Percentiles rank a stretch among this genome's conserved stretches.
These are phyloP conservation scores for Protomyctophum bolini DNA, from an alignment of 2,113 vertebrate species.

Conservation along the genomic window DNA sequence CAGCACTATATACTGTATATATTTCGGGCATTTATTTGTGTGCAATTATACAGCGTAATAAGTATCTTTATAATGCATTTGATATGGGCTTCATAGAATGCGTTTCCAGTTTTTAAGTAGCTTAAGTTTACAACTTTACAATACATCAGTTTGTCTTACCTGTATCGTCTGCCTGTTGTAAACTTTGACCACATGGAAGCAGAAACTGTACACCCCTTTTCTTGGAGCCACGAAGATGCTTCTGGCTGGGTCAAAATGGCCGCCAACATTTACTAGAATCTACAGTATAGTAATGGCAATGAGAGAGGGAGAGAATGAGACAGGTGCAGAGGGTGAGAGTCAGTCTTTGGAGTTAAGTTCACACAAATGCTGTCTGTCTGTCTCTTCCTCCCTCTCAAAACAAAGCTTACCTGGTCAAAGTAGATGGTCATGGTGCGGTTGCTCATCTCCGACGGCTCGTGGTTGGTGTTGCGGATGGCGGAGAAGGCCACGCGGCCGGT, in stretches of 20 bases:
- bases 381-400: too few relatives aligned
- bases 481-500: slow-evolving; percentile 79
- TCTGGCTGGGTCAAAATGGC: slow-evolving; percentile 84
- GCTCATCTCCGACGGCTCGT: slow-evolving; percentile 83
- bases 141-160: slow-evolving; percentile 57
- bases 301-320: not conserved
- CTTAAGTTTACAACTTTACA: too few relatives aligned
- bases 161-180: slow-evolving; percentile 90
- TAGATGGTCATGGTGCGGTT: slow-evolving; percentile 84
- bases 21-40: too few relatives aligned
- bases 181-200: slow-evolving; percentile 89
- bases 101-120: too few relatives aligned
- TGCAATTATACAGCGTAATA: too few relatives aligned
- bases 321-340: not conserved
- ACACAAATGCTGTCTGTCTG: too few relatives aligned
- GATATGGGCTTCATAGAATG: too few relatives aligned
- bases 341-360: too few relatives aligned
- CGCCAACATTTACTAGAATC: slow-evolving; percentile 86
- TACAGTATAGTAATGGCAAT: slow-evolving; percentile 28
- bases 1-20: too few relatives aligned
- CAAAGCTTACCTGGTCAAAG: slow-evolving; percentile 78
- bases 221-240: slow-evolving; percentile 86
- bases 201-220: slow-evolving; percentile 89
- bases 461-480: slow-evolving; percentile 80
- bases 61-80: too few relatives aligned